These are phyloP conservation scores for Peromyscus melanophrys DNA, from an alignment of 2,797 vertebrate species.

Conservation along the genomic window DNA sequence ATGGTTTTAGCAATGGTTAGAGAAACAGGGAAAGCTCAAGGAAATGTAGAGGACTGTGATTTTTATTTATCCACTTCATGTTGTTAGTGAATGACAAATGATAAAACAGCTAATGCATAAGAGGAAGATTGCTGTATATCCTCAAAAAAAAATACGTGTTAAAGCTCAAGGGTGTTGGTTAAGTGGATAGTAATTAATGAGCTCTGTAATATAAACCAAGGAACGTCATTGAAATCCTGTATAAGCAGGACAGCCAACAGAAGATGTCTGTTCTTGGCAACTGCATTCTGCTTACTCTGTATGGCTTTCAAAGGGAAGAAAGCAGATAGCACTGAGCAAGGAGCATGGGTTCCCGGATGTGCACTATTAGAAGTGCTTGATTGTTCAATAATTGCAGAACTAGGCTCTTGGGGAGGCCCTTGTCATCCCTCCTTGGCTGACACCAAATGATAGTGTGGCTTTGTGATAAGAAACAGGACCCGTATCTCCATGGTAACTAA, in stretches of 20 bases:
- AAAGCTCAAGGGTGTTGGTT: constrained; percentile 8
- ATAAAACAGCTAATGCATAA: constrained; percentile 52
- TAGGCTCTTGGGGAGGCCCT: constrained; percentile 88
- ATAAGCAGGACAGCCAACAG: constrained; percentile 65
- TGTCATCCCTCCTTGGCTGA: constrained; percentile 89
- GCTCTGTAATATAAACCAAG: constrained; percentile 57
- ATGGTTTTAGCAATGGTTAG: constrained; percentile 44
- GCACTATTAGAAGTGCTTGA: constrained; percentile 81
- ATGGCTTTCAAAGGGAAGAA: constrained; percentile 70
- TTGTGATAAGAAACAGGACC: constrained; percentile 94
- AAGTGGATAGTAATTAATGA: constrained; percentile 52
- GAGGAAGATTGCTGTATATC: constrained; percentile 34
- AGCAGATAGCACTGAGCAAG: constrained; percentile 35
- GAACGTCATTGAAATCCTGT: constrained; percentile 48
- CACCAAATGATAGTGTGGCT: constrained; percentile 92
- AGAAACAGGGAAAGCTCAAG: constrained; percentile 22
- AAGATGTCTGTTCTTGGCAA: background rate
- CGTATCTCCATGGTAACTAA: constrained; percentile 94
- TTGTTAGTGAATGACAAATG: constrained; percentile 66
- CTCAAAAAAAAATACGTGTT: constrained; percentile 63
- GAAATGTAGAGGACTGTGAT: constrained; percentile 40
- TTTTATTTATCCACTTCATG: constrained; percentile 55
- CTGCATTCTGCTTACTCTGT: constrained; percentile 26
- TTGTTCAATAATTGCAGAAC: constrained; percentile 84
- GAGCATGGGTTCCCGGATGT: constrained; percentile 68